These are phyloP conservation scores for Seison nebaliae DNA, from an alignment of 1,140 invertebrate species.

Conservation along the genomic window DNA sequence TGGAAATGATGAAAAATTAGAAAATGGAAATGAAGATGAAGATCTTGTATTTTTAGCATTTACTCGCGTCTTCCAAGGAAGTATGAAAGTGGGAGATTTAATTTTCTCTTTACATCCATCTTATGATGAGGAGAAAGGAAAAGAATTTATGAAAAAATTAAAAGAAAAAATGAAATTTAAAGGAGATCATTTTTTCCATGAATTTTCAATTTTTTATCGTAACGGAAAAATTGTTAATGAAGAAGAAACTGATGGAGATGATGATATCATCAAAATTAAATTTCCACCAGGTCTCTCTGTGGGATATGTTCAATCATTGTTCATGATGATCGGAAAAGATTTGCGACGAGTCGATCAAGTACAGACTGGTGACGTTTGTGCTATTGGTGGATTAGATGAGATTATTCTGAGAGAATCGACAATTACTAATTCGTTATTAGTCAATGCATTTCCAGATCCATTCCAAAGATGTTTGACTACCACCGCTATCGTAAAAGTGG, in stretches of 20 bases:
- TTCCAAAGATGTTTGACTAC: constrained; percentile 43
- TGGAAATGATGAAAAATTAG: constrained; percentile 9
- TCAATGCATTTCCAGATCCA: constrained; percentile 67
- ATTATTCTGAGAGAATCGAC: constrained; percentile 66
- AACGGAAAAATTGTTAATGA: too few relatives aligned
- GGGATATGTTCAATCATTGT: constrained; percentile 50
- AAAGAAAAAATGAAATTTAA: too few relatives aligned
- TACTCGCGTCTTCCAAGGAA: constrained; percentile 70
- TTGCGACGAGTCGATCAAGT: constrained; percentile 49
- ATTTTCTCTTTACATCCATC: too few relatives aligned
- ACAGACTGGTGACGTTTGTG: constrained; percentile 61
- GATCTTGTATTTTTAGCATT: constrained; percentile 61
- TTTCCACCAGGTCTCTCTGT: too few relatives aligned
- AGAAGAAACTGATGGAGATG: too few relatives aligned
- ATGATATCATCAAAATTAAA: too few relatives aligned
- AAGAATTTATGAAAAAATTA: too few relatives aligned
- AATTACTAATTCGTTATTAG: constrained; percentile 53
- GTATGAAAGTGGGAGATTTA: constrained; percentile 43
- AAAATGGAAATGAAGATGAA: constrained; percentile 25
- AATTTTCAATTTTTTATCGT: too few relatives aligned
- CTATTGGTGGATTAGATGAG: constrained; percentile 58
- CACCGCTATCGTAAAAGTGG: constrained; percentile 72
- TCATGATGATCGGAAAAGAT: constrained; percentile 73
- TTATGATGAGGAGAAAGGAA: too few relatives aligned
- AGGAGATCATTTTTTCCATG: too few relatives aligned